phyloP scores from a whole-genome alignment of 1,140 invertebrate species.

The Halictus rubicundus region DNA sequence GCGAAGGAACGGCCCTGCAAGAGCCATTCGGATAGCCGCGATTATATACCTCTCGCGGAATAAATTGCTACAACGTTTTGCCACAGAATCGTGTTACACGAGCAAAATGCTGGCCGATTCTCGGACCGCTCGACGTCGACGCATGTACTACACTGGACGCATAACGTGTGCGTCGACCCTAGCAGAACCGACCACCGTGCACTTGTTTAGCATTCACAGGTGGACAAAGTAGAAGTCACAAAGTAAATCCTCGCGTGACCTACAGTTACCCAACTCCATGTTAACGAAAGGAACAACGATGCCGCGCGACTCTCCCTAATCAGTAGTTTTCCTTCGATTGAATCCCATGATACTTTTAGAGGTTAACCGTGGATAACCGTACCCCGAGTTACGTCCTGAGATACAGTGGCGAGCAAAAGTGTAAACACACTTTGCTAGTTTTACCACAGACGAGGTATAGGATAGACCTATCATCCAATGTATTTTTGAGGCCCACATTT shows the following conservation, averaged over 20 bases:
- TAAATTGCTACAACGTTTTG: constrained; percentile 21
- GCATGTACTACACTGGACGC: neutral
- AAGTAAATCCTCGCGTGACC: constrained; percentile 5
- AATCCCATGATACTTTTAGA: too few relatives aligned
- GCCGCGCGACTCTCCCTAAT: too few relatives aligned
- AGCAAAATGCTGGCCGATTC: neutral
- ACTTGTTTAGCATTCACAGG: constrained; percentile 19
- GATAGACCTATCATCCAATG: too few relatives aligned
- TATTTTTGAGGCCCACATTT: too few relatives aligned
- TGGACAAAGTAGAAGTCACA: constrained; percentile 15
- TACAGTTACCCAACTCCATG: neutral
- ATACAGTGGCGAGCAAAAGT: too few relatives aligned
- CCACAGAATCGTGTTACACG: constrained; percentile 15
- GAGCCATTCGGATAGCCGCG: constrained; percentile 7
- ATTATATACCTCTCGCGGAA: constrained; percentile 5
- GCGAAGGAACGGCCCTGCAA: neutral
- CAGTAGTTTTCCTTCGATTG: too few relatives aligned
- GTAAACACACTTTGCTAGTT: too few relatives aligned
- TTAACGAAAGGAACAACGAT: too few relatives aligned
- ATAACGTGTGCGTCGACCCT: neutral
- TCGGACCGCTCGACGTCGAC: neutral
- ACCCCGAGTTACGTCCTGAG: too few relatives aligned
- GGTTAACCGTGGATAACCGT: too few relatives aligned
- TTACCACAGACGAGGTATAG: too few relatives aligned
- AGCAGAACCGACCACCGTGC: neutral